Conservation (phyloP, 2,888 invertebrate genomes). For the Drosophila macrospina region DNA sequence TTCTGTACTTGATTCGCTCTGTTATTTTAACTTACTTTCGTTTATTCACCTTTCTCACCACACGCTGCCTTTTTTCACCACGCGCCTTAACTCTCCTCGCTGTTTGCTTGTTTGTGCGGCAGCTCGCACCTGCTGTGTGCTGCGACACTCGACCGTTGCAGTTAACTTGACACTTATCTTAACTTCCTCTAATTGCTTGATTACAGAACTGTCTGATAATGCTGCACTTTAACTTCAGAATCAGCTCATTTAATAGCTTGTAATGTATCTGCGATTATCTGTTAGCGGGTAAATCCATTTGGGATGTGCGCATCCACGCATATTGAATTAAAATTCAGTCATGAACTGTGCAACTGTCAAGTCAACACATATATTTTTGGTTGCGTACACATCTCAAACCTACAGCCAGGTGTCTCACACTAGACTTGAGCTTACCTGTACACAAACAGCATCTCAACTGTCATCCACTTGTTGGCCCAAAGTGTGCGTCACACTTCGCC, state of each 20-base stretch:
- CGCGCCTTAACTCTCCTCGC: too few species aligned
- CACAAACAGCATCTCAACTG: constrained; percentile 3
- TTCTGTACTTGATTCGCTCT: too few species aligned
- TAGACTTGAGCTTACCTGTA: constrained; percentile 28
- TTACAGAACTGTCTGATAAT: not conserved
- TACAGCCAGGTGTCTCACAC: constrained; percentile 25
- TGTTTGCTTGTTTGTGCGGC: too few species aligned
- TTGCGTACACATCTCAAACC: constrained; percentile 10
- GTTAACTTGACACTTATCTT: not conserved
- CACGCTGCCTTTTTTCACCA: too few species aligned
- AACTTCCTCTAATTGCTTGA: too few species aligned
- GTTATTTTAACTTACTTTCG: too few species aligned
- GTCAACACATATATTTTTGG: constrained; percentile 15
- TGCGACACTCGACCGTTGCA: too few species aligned
- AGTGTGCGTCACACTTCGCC: constrained; percentile 45
- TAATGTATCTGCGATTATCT: constrained; percentile 8
- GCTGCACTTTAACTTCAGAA: constrained; percentile 1
- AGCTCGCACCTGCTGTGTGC: too few species aligned
- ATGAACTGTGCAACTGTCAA: constrained; percentile 32
- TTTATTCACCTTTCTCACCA: too few species aligned
- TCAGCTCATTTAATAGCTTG: not conserved
- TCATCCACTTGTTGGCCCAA: constrained; percentile 63
- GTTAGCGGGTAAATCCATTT: constrained; percentile 34
- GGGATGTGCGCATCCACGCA: constrained; percentile 54
- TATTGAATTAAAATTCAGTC: constrained; percentile 52